phyloP scores from a whole-genome alignment of 2,888 invertebrate species.

The Villa cingulata region DNA sequence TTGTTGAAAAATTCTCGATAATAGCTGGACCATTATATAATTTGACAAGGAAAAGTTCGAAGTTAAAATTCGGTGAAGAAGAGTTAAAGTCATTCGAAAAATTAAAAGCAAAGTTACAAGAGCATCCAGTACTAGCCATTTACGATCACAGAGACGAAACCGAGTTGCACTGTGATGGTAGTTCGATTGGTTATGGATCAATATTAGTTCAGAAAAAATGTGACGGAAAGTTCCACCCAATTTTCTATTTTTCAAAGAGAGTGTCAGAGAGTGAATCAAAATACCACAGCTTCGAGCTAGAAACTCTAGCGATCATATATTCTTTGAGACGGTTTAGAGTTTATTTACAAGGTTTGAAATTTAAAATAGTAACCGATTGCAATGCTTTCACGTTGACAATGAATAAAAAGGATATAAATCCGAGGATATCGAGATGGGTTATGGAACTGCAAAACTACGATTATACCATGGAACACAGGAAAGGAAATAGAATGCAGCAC shows the following conservation, averaged over 20 bases:
- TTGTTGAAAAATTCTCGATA: not conserved
- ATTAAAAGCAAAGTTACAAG: constrained; percentile 6
- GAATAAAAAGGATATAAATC: not conserved
- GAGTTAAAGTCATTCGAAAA: not conserved
- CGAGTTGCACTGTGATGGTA: not conserved
- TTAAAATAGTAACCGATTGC: not conserved
- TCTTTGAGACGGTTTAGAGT: not conserved
- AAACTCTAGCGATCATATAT: constrained; percentile 1
- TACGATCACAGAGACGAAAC: constrained; percentile 7
- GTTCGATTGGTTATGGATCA: not conserved
- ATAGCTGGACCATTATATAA: constrained; percentile 5
- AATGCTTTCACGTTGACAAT: not conserved
- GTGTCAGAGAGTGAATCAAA: not conserved
- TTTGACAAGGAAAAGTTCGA: constrained; percentile 2
- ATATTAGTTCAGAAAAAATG: not conserved
- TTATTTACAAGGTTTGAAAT: not conserved
- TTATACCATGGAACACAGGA: not conserved
- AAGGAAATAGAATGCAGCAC: not conserved
- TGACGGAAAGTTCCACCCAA: not conserved
- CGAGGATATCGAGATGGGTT: constrained; percentile 11
- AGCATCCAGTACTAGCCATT: constrained; percentile 13
- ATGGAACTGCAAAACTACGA: constrained; percentile 19
- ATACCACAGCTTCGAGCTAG: not conserved
- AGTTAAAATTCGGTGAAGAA: not conserved
- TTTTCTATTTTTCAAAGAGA: constrained; percentile 13